Evolutionary conservation across 2,888 invertebrate species (phyloP), one percentile per base, ranked within the genome.

Genomic region (Sialis lutaria): DNA sequence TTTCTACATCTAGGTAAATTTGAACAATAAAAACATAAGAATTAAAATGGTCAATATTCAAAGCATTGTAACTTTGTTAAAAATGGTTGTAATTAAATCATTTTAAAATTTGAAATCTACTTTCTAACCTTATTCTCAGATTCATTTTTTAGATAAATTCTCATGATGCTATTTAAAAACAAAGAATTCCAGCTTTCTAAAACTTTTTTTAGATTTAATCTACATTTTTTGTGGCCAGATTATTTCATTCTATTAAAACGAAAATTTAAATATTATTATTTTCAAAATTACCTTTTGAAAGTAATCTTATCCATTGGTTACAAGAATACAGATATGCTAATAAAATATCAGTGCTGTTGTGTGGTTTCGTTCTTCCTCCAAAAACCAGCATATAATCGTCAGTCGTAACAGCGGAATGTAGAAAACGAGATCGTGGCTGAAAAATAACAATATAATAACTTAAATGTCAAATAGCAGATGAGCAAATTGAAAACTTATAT

Each of bases 321-420:
- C 93, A 95, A 44, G 78, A 76, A 60, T 89, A 93, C 6, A 86
- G 77, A 59, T 92, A 93, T 0, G 89, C 88, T 46, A 87, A 77
- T 0, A 92, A 68, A 1, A 82, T 77, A 58, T 88, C 86, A 1
- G 78, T 79, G 48, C 79, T 72, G 57, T 79, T 79, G 58, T 79
- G 79, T 0, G 85, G 82, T 54, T 75, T 74, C 6, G 84, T 81
- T 48, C 82, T 72, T 4, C 95, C 95, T 1, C 93, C 93, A 57
- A 90, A 81, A 34, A 95, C 74, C 30, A 92, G 73, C 91, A 95
- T 90, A 58, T 88, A 90, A 45, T 86, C 81, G 49, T 86, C 83
- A 0, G 89, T 88, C 0, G 83, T 84, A 0, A 91, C 83, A 0
- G 92, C 91, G 0, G 89, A 82, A 64, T 91, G 91, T 50, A 93